Evolutionary conservation across 2,113 vertebrate species (phyloP), one percentile per base, ranked within the genome.

Genomic region (Seriola aureovittata): DNA sequence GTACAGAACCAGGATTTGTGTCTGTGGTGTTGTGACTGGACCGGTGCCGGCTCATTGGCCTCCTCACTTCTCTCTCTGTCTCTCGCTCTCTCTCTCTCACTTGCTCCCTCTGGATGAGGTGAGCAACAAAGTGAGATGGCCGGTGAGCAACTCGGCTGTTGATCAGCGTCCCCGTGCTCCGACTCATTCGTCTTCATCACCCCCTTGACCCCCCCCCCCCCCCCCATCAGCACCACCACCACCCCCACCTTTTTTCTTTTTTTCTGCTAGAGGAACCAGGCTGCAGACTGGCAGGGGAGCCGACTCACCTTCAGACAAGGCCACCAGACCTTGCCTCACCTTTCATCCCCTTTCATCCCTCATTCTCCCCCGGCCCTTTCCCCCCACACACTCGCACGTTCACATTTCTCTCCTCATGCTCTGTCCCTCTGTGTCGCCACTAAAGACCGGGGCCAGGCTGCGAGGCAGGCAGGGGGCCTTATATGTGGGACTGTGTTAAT

Each of bases 261-360:
- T 90, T 84, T 76, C 82, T 32, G 68, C 91, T 91, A 89, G 91
- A 94, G 81, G 57, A 80, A 54, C 77, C 82, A 19, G 75, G 84
- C 82, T 84, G 87, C 75, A 60, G 58, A 48, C 75, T 67, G 85
- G 84, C 78, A 5, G 84, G 77, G 82, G 86, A 88, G 86, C 84
- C 62, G 81, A 59, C 91, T 94, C 92, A 92, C 94, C 94, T 96
- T 92, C 93, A 94, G 91, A 94, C 92, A 88, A 94, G 93, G 94
- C 93, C 88, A 66, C 62, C 71, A 75, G 75, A 80, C 90, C 86
- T 88, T 55, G 62, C 68, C 78, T 87, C 76, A 84, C 87, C 87
- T 88, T 87, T 86, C 59, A 78, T 85, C 72, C 82, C 62, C 38
- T 77, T 79, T 83, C 82, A 73, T 87, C 46, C 71, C 70, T 72